phyloP scores from a whole-genome alignment of 2,888 invertebrate genomes.

The Caenorhabditis uteleia region DNA sequence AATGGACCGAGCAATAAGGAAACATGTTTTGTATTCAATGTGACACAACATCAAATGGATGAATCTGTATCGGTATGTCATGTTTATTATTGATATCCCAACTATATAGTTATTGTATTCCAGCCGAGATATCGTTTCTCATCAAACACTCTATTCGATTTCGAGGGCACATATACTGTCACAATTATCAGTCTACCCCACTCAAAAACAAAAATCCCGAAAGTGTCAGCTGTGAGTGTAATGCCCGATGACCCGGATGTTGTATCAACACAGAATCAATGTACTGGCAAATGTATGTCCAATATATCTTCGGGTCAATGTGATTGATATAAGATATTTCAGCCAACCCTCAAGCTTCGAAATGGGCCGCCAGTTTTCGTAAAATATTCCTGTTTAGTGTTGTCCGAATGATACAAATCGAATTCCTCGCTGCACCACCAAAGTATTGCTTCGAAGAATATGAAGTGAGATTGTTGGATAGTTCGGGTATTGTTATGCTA shows the following conservation, averaged over 20 bases:
- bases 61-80: constrained; percentile 20
- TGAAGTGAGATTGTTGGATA: constrained; percentile 65
- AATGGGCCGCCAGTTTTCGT: constrained; percentile 68
- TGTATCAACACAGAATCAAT: constrained; percentile 11
- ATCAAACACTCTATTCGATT: constrained; percentile 60
- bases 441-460: constrained; percentile 67
- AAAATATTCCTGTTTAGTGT: constrained; percentile 59
- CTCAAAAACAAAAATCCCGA: constrained; percentile 24
- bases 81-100: neutral
- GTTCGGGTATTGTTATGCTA: constrained; percentile 55
- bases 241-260: constrained; percentile 65
- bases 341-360: constrained; percentile 64
- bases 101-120: constrained; percentile 19
- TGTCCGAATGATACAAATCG: constrained; percentile 60
- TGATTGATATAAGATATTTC: no score
- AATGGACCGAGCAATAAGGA: constrained; percentile 48
- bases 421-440: constrained; percentile 66
- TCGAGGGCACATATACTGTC: constrained; percentile 56
- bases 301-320: no score
- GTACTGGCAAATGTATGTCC: no score
- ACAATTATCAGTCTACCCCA: constrained; percentile 53
- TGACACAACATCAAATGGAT: constrained; percentile 49
- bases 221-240: constrained; percentile 40
- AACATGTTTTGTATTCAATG: constrained; percentile 65
- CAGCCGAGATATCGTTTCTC: constrained; percentile 68